Evolutionary conservation across 1,140 invertebrate genomes (phyloP), one percentile per base, ranked within the genome.

Genomic region (Bombus sylvicola): DNA sequence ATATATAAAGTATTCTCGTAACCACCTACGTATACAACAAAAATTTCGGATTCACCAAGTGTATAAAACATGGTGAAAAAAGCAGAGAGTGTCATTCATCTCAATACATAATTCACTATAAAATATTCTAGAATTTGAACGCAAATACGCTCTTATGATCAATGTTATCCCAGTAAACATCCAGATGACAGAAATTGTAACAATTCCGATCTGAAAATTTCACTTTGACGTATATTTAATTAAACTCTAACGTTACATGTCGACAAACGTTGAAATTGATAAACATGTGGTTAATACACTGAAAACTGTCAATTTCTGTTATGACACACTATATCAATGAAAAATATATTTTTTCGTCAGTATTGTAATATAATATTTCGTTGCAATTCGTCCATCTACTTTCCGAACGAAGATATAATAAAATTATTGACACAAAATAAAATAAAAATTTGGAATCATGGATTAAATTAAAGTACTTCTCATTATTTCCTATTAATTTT

Each of bases 161-260:
- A 18, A 47, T 74, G 43, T 53, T 74, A 53, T 74, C 43, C 31
- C 43, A 31, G 53, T 74, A n/a, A 31, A 74, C n/a, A 31, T 74
- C 31, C 39, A 53, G 18, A 22, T 74, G 39, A 31, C 41, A n/a
- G 41, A 18, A 47, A 25, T 31, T 47, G n/a, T 43, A n/a, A 53
- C 73, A 34, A 74, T 74, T 74, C 6, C 31, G 9, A 25, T 22
- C 10, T n/a, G 18, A 10, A 74, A 53, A 74, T 74, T 53, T 74
- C 73, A 25, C 18, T 47, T 25, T 41, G n/a, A 4, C 39, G 41
- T 18, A 47, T 53, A 34, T 74, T 31, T 74, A 74, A 41, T 74
- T 74, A 74, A 43, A 34, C 10, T 53, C n/a, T 5, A 31, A n/a
- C 22, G 39, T 5, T 25, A 18, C 9, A 8, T 13, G 9, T 25